Evolutionary conservation across 2,888 invertebrate genomes (phyloP).

Genomic region (Blera fallax): DNA sequence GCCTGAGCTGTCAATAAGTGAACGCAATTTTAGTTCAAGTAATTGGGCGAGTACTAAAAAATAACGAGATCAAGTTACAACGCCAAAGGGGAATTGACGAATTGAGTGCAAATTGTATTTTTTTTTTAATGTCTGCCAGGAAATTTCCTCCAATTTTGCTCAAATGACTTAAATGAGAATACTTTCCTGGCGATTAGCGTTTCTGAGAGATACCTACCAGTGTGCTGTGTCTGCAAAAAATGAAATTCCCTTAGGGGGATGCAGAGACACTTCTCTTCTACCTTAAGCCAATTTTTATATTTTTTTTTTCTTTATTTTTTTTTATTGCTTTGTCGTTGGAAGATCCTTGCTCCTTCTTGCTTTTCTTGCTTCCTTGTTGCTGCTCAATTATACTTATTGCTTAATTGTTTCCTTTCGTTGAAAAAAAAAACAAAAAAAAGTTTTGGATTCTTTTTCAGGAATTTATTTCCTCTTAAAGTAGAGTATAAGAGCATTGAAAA

Average conservation of each 20-base stretch:
- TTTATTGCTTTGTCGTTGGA: constrained; percentile 24
- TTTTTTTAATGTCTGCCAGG: constrained; percentile 1
- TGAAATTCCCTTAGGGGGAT: not conserved
- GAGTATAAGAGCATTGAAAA: too few species aligned
- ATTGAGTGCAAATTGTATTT: constrained; percentile 28
- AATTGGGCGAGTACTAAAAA: constrained; percentile 9
- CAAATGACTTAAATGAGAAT: constrained; percentile 39
- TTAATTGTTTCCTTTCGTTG: constrained; percentile 55
- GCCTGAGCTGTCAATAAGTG: not conserved
- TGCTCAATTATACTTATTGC: constrained; percentile 44
- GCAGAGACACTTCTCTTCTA: not conserved
- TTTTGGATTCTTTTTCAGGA: not conserved
- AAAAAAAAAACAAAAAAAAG: too few species aligned
- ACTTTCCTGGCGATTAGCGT: constrained; percentile 52
- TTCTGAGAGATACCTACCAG: constrained; percentile 22
- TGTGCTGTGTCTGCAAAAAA: constrained; percentile 1
- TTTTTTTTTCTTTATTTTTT: too few species aligned
- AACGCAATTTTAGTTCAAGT: not conserved
- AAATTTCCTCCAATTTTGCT: constrained; percentile 31
- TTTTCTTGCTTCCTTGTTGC: constrained; percentile 4
- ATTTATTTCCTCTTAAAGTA: not conserved
- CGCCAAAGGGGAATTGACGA: not conserved
- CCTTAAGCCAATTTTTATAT: constrained; percentile 29
- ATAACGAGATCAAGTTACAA: constrained; percentile 15
- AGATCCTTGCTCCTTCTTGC: not conserved